Base-by-base conservation (phyloP, 1,140 invertebrate species). In the Zophobas morio region DNA sequence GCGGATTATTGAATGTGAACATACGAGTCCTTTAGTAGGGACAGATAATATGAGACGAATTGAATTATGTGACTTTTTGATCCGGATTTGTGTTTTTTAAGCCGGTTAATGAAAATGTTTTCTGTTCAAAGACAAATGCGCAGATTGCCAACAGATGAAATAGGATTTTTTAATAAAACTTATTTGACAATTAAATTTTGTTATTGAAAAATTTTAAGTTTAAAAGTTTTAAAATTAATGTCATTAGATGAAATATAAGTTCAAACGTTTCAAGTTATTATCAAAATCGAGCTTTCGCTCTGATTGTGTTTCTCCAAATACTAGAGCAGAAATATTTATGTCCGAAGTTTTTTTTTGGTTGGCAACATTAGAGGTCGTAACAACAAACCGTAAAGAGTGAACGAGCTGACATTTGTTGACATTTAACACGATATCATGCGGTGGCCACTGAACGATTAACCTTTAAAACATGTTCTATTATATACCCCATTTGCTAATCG, bases 361-460 rank as follows among this genome's bases (percentile, higher is more conserved):
- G 49, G 49, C n/a, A 51, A 51, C 49, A 51, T 51, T 51, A 20
- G 49, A 51, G 49, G 49, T 51, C 49, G 49, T 2, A 20, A 51
- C 49, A 6, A 51, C n/a, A 51, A 51, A 51, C 49, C 49, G 49
- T 51, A 20, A 51, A 4, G 49, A 51, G 4, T 51, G 49, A 51
- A 51, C 49, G 49, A 51, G 8, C 39, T 66, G 60, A 66, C 60
- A 66, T 66, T 66, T 66, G 60, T 4, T 66, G 60, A 66, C 60
- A 66, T 66, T 66, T 66, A 1, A 2, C n/a, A 20, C 60, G 39
- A 6, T 39, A 37, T 60, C 39, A n/a, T 66, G 60, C 60, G 60
- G 60, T 66, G 60, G 60, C 37, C 60, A 66, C 60, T 66, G n/a
- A 33, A 66, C 60, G 60, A 66, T 66, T 66, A 66, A 66, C 60